Conservation (phyloP, 2,113 vertebrate genomes). For the Trichechus manatus region DNA sequence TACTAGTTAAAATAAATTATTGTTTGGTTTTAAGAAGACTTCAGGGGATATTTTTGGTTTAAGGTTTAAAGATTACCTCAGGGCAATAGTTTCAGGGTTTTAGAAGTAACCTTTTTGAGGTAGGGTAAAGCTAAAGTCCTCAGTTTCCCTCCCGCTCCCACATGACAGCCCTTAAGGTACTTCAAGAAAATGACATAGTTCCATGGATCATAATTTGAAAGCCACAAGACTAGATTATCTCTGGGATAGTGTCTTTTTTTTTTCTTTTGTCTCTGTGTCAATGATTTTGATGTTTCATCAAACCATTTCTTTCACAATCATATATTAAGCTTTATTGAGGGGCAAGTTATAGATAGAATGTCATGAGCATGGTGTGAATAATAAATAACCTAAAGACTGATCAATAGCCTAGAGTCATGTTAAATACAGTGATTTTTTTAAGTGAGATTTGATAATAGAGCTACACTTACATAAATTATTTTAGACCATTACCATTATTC, state of each 20-base stretch:
- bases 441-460: not conserved
- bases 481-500: slow-evolving; percentile 1
- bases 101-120: not conserved
- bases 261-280: not conserved
- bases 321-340: slow-evolving; percentile 21
- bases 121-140: not conserved
- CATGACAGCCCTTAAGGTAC: not conserved
- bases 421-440: not conserved
- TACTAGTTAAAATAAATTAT: no score
- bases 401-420: not conserved
- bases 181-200: not conserved
- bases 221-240: not conserved
- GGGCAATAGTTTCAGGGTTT: no score
- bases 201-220: slow-evolving; percentile 39
- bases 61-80: no score
- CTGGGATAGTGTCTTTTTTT: slow-evolving; percentile 6
- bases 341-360: not conserved
- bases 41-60: no score
- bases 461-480: slow-evolving; percentile 5
- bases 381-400: not conserved
- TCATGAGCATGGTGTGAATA: not conserved
- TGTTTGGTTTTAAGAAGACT: no score
- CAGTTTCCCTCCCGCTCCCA: not conserved
- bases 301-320: slow-evolving; percentile 25
- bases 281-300: slow-evolving; percentile 29